Evolutionary conservation across 2,113 vertebrate genomes (phyloP), one percentile per base, ranked within the genome.

Genomic region (Leptobrachium leishanense): DNA sequence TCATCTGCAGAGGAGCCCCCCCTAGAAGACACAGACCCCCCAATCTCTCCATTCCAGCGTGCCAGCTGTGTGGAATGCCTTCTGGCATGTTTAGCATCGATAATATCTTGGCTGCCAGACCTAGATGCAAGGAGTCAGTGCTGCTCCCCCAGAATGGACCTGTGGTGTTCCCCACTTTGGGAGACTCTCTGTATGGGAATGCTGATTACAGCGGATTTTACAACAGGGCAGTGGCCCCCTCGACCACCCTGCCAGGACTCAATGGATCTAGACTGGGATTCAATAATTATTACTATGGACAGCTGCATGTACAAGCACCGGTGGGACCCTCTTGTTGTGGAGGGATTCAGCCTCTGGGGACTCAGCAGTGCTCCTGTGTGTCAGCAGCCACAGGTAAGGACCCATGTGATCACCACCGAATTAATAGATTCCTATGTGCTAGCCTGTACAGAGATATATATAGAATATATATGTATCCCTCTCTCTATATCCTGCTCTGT

Each of bases 41-140:
- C 85, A 31, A 31, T 82, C 76, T 78, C 78, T 74, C 54, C 64
- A 59, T 73, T 77, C 83, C 20, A 31, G 20, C 20, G 20, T 31
- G 20, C 64, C 65, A 86, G 84, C 82, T 82, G 80, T 85, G 87
- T 91, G 90, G 57, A 66, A 98, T 98, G 97, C 96, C 96, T 87
- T 95, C 95, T 85, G 95, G 94, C 90, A 98, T 99, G 97, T 99
- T 99, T 91, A 99, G 95, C 92, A 98, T 99, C 88, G 97, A 99
- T 93, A 98, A 95, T 84, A 99, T 99, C 88, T 90, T 99, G 90
- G 96, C 97, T 86, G 95, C 92, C 68, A 92, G 96, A 89, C 95
- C 96, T 87, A 95, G 93, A 90, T 96, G 96, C 85, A 99, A 98
- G 88, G 97, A 98, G 85, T 92, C 97, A 83, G 90, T 94, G 84